Base-by-base conservation (phyloP, 2,888 invertebrate genomes). In the Allacma fusca region DNA sequence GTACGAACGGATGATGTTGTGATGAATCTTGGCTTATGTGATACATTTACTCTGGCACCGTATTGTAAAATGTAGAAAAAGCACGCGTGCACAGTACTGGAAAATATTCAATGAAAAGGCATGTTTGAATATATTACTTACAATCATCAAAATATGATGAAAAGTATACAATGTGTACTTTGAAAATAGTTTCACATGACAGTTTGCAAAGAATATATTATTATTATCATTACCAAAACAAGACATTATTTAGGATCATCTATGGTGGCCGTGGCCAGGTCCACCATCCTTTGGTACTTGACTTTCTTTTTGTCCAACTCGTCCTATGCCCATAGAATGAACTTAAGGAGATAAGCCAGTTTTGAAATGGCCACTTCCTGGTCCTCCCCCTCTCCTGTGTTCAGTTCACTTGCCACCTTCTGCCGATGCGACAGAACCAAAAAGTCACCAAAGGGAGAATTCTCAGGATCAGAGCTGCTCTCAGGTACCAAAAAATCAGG, bases 301-400 rank as follows among this genome's bases (percentile, higher is more conserved):
- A 96, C 91, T 87, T 95, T 96, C 86, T 95, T 95, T 86, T 93
- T 95, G 87, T 97, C 97, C 29, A 98, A 89, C 87, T 97, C 96
- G 76, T 94, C 94, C 87, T 98, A 97, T 0, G 96, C 94, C 98
- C 98, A 98, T 67, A 97, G 89, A 84, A 98, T 94, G 87, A 97
- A 90, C 87, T 97, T 95, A 16, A 98, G 88, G 21, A 98, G 89
- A 85, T 94, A 95, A 85, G 96, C 95, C 77, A 98, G 89, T 86
- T 96, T 94, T 1, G 97, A 96, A 78, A 94, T 94, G 0, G 95
- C 95, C 70, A 93, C 92, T 86, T 96, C 95, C 86, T 93, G 92
- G 85, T 96, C 94, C 86, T 98, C 97, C 86, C 96, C 94, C 84
- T 98, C 97, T n/a, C 98, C 97, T 70, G 97, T 95, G 88, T 98